Percentiles rank a stretch among this genome's conserved stretches.
These are phyloP conservation scores for Pica pica DNA, from an alignment of 2,113 vertebrate genomes.

Conservation along the genomic window DNA sequence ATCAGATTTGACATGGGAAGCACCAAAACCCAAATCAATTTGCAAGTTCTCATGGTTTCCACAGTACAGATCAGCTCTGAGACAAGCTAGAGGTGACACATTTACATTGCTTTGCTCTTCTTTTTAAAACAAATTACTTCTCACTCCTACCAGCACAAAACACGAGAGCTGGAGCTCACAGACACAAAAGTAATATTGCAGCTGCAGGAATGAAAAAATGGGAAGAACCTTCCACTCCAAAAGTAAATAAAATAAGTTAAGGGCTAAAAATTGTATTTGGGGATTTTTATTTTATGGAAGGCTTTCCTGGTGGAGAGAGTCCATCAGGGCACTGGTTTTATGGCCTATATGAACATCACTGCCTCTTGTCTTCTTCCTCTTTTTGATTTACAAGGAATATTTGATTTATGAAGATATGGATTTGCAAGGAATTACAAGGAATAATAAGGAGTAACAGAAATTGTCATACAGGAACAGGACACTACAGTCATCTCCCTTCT, in stretches of 20 bases:
- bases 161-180: background rate
- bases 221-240: background rate
- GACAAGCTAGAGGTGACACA: background rate
- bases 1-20: background rate
- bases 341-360: background rate
- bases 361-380: background rate
- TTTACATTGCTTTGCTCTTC: background rate
- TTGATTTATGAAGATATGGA: background rate
- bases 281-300: background rate
- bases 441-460: background rate
- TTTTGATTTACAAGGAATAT: background rate
- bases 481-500: background rate
- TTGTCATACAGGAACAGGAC: background rate
- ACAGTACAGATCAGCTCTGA: background rate
- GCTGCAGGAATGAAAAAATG: background rate
- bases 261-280: background rate
- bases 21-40: constrained; percentile 31
- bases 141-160: background rate
- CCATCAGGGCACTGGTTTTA: background rate
- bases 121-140: constrained; percentile 13
- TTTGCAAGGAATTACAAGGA: background rate
- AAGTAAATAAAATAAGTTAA: background rate
- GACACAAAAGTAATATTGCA: background rate
- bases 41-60: background rate
- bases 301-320: background rate